These are phyloP conservation scores for Brachypodius melanocephalos DNA, from an alignment of 2,113 vertebrate species.

Conservation along the genomic window DNA sequence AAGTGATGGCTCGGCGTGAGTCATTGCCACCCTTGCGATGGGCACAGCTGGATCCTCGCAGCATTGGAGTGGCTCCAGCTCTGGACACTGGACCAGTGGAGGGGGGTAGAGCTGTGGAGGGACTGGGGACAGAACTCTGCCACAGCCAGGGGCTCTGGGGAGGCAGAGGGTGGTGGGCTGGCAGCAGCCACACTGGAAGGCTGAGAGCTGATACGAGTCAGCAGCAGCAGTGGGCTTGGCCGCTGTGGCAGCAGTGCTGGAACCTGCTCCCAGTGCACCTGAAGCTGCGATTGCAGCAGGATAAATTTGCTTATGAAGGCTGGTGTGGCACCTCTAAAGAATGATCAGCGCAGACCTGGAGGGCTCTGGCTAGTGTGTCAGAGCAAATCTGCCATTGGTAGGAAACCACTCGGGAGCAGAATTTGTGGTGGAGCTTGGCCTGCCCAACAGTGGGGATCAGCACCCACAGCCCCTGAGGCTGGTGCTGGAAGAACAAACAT, in stretches of 20 bases:
- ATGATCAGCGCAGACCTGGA: neutral
- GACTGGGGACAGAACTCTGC: neutral
- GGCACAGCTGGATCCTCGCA: neutral
- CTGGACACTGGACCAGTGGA: rapidly evolving
- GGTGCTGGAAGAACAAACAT: neutral
- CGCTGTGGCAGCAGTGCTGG: neutral
- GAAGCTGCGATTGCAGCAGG: neutral
- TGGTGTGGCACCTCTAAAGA: neutral
- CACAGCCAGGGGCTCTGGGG: rapidly evolving
- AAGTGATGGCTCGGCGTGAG: neutral
- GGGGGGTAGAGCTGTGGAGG: neutral
- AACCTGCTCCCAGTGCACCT: neutral
- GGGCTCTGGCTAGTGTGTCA: neutral
- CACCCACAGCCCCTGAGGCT: neutral
- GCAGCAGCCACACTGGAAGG: neutral
- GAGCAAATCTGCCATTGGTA: neutral
- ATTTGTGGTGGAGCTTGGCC: neutral
- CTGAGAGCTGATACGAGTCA: neutral
- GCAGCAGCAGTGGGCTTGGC: rapidly evolving
- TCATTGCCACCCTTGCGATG: neutral
- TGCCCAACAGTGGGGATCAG: neutral
- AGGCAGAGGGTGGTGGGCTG: neutral
- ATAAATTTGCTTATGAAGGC: neutral
- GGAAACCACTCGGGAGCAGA: neutral
- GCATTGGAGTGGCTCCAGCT: neutral